Evolutionary conservation across 2,888 invertebrate species (phyloP), one percentile per base, ranked within the genome.

Genomic region (Sarcophaga rosellei): DNA sequence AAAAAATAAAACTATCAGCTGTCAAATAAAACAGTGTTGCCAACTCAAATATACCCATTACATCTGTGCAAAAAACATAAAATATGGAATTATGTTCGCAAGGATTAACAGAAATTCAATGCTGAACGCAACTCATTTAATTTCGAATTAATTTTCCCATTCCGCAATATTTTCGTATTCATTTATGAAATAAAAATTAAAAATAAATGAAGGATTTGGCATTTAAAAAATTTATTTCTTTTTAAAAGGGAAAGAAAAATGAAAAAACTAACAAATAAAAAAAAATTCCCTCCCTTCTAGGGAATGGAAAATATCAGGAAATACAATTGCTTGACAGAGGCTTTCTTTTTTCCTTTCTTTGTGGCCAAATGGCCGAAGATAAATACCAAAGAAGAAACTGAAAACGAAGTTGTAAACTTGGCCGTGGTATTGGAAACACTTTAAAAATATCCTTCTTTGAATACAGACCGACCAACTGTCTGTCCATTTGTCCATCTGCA

Each of bases 281-380:
- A 0, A 15, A 17, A 53, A 53, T 1, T 15, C 4, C 53, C 12
- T 53, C 17, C 17, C 53, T 53, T 53, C 1, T 12, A 17, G 17
- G 4, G 47, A 47, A 1, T 47, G 15, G 15, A 23, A n/a, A 21
- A 44, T 44, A 44, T 17, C 44, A 35, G 45, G 45, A 66, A 80
- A 65, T 59, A 80, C 65, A 61, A 62, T 81, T 74, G 35, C 21
- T 61, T 81, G 62, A 74, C 47, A 74, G 61, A 6, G 25, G 15
- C 61, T 74, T 57, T 62, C 74, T 53, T 53, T 47, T 53, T 53
- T 53, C 2, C 53, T 53, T 53, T 15, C 53, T 53, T 53, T 53
- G 17, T 17, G 15, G 53, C 12, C 53, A 17, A 53, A 53, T 53
- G 53, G 53, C 4, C 17, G 53, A 53, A 17, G 17, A 17, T 53